Base-by-base conservation (phyloP, 2,113 vertebrate species). In the Chaenogobius annularis region DNA sequence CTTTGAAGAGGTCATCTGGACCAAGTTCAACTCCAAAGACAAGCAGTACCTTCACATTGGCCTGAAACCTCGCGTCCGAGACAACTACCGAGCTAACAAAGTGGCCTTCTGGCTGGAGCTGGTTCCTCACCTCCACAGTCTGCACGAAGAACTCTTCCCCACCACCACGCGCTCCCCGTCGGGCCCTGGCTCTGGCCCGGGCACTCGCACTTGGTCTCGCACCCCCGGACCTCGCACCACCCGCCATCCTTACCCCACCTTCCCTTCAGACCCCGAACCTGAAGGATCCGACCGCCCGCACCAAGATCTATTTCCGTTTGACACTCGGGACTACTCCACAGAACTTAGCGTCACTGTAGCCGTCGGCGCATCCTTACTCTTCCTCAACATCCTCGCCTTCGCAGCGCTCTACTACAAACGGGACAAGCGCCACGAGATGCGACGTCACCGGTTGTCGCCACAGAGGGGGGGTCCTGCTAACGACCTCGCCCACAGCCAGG, bases 21-120 rank as follows among this genome's bases (percentile, higher is more conserved):
- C 95, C 89, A 97, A 97, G 92, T 97, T 96, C 88, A 97, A 95
- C 91, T 95, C 95, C 1, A 97, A 97, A 80, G 96, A 97, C 90
- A 96, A 97, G 87, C 96, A 96, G 88, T 97, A 97, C 80, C 94
- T 97, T 20, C 96, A 97, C 87, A 97, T 97, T 0, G 96, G 96
- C 69, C 84, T 97, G 69, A 97, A 97, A 81, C 96, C 96, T 0
- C 94, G 96, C 0, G 95, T 97, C 54, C 92, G 94, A 0, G 96
- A 96, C 88, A 96, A 97, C 90, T 96, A 97, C 86, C 91, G 96
- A 0, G 95, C 96, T 82, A 97, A 97, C 89, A 97, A 97, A 88
- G 96, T 97, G 81, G 96, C 96, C 31, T 97, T 97, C 90, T 97
- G 96, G 96, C 87, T 97, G 72, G 96, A 97, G 80, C 90, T 97